Percentiles rank a stretch among this genome's conserved stretches.
Conservation (phyloP, 2,113 vertebrate genomes). For the Nothocercus julius region DNA sequence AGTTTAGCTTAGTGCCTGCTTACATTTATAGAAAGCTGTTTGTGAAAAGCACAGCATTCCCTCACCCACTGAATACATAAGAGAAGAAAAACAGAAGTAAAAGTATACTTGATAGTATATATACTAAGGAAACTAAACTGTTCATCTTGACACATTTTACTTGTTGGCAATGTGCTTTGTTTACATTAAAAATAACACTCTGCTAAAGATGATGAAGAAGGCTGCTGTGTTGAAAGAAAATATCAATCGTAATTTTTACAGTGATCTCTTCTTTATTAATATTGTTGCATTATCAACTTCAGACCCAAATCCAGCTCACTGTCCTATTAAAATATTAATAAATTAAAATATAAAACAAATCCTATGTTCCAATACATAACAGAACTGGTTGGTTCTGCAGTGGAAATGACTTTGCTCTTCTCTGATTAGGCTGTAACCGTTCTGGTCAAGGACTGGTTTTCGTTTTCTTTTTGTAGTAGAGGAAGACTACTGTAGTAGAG, state of each 20-base stretch:
- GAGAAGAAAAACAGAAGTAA: constrained; percentile 21
- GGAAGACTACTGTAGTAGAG: not conserved
- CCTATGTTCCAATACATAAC: not conserved
- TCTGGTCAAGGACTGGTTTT: not conserved
- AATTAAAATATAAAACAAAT: constrained; percentile 1
- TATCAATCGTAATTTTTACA: constrained; percentile 22
- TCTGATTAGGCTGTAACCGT: not conserved
- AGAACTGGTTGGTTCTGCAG: not conserved
- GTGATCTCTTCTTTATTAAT: not conserved
- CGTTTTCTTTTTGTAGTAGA: not conserved
- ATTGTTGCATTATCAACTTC: not conserved
- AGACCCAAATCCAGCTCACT: not conserved
- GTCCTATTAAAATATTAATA: not conserved
- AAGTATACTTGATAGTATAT: constrained; percentile 8
- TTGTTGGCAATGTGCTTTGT: constrained; percentile 25
- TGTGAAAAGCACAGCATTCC: constrained; percentile 1
- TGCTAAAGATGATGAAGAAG: constrained; percentile 10
- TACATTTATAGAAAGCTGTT: constrained; percentile 26
- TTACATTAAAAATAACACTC: constrained; percentile 41
- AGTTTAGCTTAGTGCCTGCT: not conserved
- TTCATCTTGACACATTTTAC: constrained; percentile 24
- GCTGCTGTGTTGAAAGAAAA: not conserved
- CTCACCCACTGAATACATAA: not conserved
- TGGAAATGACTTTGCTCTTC: not conserved
- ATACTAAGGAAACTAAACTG: constrained; percentile 3